Evolutionary conservation across 2,888 invertebrate genomes (phyloP), one percentile per base, ranked within the genome.

Genomic region (Spodoptera exigua): DNA sequence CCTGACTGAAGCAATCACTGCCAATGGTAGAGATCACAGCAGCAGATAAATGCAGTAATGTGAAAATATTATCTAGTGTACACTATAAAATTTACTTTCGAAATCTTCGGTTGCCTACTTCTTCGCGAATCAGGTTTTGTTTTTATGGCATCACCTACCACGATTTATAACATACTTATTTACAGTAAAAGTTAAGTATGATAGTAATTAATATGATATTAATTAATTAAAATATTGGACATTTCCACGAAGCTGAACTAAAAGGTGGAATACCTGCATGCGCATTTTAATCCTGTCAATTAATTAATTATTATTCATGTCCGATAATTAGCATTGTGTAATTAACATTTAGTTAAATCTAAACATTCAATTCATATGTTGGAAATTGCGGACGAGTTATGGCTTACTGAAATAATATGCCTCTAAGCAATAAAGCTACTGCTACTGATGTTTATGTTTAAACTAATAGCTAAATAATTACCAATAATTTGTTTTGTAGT

Each of bases 71-170:
- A 77, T 70, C 74, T 70, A 67, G 64, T 58, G 2, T 58, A 58
- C 54, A 44, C 64, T 47, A 78, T 81, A 79, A 80, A 73, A 74
- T 74, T 63, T 54, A 51, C 65, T 80, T 79, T 76, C 72, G 72
- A 74, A 78, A 81, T 72, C 70, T 65, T 70, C 58, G 53, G 47
- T 56, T 60, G 55, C 64, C 64, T 66, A 68, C 63, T 70, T 70
- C 46, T 64, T 55, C 52, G 61, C 43, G 40, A 48, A 75, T 79
- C 69, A 55, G 48, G 67, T 63, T 66, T 62, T 40, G 67, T 71
- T 68, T 70, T 70, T 71, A 74, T 61, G 49, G 51, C 61, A 43
- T 64, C 61, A 64, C 61, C 56, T 72, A 45, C 63, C 67, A 67
- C 65, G 61, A 69, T 71, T 68, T 59, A 65, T 68, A 54, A 4